These are phyloP conservation scores for Peromyscus maniculatus DNA, from an alignment of 2,113 vertebrate genomes.

Conservation along the genomic window DNA sequence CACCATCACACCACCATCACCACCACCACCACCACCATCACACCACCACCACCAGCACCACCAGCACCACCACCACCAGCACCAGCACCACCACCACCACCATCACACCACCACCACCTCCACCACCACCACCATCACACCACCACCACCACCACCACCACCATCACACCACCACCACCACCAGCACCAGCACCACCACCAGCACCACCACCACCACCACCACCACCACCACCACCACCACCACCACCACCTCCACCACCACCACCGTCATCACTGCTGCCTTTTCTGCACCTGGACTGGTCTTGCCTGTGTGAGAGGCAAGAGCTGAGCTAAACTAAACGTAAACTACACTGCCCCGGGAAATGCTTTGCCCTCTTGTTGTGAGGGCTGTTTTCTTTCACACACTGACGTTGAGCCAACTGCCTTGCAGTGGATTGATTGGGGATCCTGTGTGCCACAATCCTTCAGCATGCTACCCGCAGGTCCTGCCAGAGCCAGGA, in stretches of 20 bases:
- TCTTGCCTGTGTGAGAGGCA: not conserved
- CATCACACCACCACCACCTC: not conserved
- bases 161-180: not conserved
- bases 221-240: too few relatives aligned
- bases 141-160: not conserved
- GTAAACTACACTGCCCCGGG: not conserved
- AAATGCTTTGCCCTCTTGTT: not conserved
- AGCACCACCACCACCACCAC: too few relatives aligned
- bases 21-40: not conserved
- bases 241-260: not conserved
- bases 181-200: not conserved
- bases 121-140: too few relatives aligned
- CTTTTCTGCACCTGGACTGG: not conserved
- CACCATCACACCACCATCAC: not conserved
- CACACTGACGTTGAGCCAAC: not conserved
- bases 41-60: too few relatives aligned
- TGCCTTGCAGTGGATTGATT: not conserved
- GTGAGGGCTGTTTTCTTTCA: not conserved
- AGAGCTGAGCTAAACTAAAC: not conserved
- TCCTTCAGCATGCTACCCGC: not conserved
- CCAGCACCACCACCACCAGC: not conserved
- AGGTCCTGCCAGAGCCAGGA: not conserved
- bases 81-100: not conserved
- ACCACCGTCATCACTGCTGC: not conserved
- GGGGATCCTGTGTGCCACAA: not conserved